Evolutionary conservation across 2,888 invertebrate genomes (phyloP), one percentile per base, ranked within the genome.

Genomic region (Apotomis capreana): DNA sequence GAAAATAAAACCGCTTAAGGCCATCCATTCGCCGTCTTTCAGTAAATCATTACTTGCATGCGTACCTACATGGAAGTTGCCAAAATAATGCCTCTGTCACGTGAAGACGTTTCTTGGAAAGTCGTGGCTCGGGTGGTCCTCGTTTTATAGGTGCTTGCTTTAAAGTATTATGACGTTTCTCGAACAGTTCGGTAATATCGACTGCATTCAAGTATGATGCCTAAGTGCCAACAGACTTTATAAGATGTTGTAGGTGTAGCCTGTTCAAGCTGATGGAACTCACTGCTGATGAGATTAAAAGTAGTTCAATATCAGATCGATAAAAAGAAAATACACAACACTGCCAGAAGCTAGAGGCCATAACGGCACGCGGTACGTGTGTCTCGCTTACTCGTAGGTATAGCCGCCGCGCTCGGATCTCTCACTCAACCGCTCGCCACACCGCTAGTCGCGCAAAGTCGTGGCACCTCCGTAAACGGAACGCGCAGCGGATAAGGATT

Each of bases 131-230:
- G 84, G 87, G 87, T 77, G 78, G 78, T 87, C 86, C 81, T 81
- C 83, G 78, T 83, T 86, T 87, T 87, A 86, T 86, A 81, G 81
- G 81, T 81, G 80, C 81, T 85, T 84, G 82, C 51, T 68, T 62
- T 82, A 83, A 82, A 80, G 81, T 85, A 79, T 84, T 84, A 83
- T 80, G 79, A 77, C 81, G 75, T 77, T 82, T 83, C 81, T 80
- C 74, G 76, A 80, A 84, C 81, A 80, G 76, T 78, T 79, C 81
- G 77, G 83, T 81, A 84, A 79, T 78, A 80, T 76, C 77, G 74
- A 76, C 76, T 76, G 78, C 57, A 62, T 67, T 63, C 70, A 68
- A 68, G 63, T 72, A 62, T 58, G 44, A 61, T 68, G 68, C 57
- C 13, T 58, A 26, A 49, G 49, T 49, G 49, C 9, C 10, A 49